Percentiles rank a stretch among this genome's conserved stretches.
Conservation (phyloP, 2,113 vertebrate species). For the Potamarius usumacintae region DNA sequence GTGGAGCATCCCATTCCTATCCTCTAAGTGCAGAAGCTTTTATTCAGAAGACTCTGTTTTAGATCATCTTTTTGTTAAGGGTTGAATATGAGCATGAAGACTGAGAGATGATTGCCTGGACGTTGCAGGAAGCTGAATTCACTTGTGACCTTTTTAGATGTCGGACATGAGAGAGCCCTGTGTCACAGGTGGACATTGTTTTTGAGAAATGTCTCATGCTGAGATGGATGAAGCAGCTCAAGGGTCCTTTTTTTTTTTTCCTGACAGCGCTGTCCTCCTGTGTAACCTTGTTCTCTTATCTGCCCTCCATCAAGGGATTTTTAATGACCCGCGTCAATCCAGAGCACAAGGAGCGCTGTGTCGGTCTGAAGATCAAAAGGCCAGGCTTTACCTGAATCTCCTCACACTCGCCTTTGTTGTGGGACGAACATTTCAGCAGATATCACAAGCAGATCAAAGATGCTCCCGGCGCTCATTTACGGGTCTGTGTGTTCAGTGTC, state of each 20-base stretch:
- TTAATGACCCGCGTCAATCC: conserved; percentile 54
- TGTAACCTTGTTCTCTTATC: conserved; percentile 55
- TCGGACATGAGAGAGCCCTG: neutral
- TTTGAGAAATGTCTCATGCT: conserved; percentile 26
- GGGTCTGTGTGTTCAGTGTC: neutral
- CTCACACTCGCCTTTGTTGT: conserved; percentile 48
- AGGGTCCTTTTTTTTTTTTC: conserved; percentile 15
- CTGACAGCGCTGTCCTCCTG: conserved; percentile 51
- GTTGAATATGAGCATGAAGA: neutral
- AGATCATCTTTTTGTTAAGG: neutral
- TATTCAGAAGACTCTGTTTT: neutral
- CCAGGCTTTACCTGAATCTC: conserved; percentile 53
- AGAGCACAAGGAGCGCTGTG: conserved; percentile 24
- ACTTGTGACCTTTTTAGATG: neutral
- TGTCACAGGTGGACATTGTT: neutral
- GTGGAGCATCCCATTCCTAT: neutral
- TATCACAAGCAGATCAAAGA: conserved; percentile 53
- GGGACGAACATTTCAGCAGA: conserved; percentile 49
- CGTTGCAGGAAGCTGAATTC: neutral
- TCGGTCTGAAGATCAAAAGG: conserved; percentile 55
- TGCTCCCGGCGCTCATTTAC: conserved; percentile 41
- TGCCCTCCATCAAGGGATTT: conserved; percentile 45
- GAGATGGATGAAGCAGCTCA: conserved; percentile 35
- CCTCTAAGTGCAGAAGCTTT: neutral
- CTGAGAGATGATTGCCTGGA: neutral